Percentiles rank a stretch among this genome's conserved stretches.
Conservation (phyloP, 2,888 invertebrate genomes). For the Noctua pronuba region DNA sequence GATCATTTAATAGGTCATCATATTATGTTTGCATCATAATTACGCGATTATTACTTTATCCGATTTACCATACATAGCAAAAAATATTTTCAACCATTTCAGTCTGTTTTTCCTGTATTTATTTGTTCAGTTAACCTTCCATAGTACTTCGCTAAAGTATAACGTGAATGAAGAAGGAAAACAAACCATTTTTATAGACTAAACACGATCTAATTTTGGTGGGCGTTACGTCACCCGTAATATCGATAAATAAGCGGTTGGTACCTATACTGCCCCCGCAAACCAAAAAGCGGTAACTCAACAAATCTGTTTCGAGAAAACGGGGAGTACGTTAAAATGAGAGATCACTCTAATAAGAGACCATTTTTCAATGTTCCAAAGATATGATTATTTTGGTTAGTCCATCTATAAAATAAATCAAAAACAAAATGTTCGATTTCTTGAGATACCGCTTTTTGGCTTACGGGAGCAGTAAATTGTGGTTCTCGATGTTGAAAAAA, state of each 20-base stretch:
- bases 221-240: conserved; percentile 59
- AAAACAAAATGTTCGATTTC: background rate
- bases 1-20: background rate
- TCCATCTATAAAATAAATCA: background rate
- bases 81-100: background rate
- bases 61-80: background rate
- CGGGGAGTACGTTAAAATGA: background rate
- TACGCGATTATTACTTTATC: background rate
- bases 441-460: background rate
- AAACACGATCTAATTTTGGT: conserved; percentile 68
- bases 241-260: conserved; percentile 39
- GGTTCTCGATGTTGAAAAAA: conserved; percentile 1
- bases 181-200: conserved; percentile 66
- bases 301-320: conserved; percentile 3
- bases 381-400: background rate
- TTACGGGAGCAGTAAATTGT: background rate
- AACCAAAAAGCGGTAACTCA: background rate
- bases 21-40: background rate
- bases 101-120: background rate
- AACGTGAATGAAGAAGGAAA: conserved; percentile 60
- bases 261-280: conserved; percentile 15
- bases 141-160: conserved; percentile 31
- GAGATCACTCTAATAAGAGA: background rate
- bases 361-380: background rate
- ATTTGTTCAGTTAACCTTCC: conserved; percentile 34